A percentile compares a stretch with the other conserved stretches of the same genome.
phyloP scores from a whole-genome alignment of 1,140 invertebrate genomes.

The Ceratosolen fusciceps region DNA sequence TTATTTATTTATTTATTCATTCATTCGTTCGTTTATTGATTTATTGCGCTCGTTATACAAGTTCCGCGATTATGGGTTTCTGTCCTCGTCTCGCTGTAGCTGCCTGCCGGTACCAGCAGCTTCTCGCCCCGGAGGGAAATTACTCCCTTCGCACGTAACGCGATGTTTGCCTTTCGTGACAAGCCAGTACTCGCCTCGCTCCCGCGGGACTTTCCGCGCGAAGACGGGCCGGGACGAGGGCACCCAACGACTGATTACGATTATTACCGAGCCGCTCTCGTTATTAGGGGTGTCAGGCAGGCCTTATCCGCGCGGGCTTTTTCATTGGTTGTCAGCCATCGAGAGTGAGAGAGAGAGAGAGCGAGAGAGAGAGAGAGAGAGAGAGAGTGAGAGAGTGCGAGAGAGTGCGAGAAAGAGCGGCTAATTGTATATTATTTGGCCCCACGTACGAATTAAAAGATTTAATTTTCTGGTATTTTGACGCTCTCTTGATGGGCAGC shows the following conservation, averaged over 20 bases:
- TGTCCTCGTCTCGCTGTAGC: too few species aligned
- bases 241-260: constrained; percentile 22
- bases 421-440: constrained; percentile 15
- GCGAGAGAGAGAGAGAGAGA: background rate
- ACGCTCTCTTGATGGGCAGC: background rate
- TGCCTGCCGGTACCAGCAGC: background rate
- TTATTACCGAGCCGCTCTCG: constrained; percentile 6
- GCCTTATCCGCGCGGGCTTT: background rate
- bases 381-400: background rate
- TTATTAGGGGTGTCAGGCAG: constrained; percentile 6
- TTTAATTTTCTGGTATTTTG: constrained; percentile 25
- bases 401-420: background rate
- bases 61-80: background rate
- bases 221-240: too few species aligned
- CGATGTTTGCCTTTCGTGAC: constrained; percentile 36
- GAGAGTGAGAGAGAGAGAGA: background rate
- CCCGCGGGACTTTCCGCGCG: constrained; percentile 1
- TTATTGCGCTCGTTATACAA: background rate
- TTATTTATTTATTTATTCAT: too few species aligned
- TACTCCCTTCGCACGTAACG: constrained; percentile 21
- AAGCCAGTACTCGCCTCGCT: background rate
- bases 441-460: constrained; percentile 28
- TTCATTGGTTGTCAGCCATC: background rate
- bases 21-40: too few species aligned
- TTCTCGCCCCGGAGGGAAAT: background rate